Base-by-base conservation (phyloP, 1,140 invertebrate species). In the Euura saliciscinereae region DNA sequence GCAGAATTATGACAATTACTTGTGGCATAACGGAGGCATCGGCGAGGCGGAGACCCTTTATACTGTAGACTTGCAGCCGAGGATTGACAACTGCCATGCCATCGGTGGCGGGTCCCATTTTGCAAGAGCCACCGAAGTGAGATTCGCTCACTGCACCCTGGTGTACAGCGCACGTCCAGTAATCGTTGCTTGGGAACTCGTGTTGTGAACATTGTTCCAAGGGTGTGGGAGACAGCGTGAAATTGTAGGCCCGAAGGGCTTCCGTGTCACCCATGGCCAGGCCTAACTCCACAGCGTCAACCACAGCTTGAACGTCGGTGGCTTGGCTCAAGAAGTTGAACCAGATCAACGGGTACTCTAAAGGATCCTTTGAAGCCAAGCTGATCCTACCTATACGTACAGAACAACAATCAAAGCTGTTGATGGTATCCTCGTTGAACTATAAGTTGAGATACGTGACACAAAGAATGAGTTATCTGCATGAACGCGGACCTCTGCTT, bases 61-160 rank as follows among this genome's bases (percentile, higher is more conserved):
- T 70, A 1, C 88, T 89, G 64, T 85, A 74, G 1, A 90, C 88
- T 69, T 76, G 81, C n/a, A 89, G 78, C 72, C 74, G 66, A 7
- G 82, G 73, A 79, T 91, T 89, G 45, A 90, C 86, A 43, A 90
- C 89, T 0, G 89, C 81, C 45, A 84, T 80, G 0, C 75, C 69
- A 75, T 90, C 88, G 0, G 74, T 42, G 8, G 7, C 42, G 0
- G 79, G 74, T 0, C 91, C 91, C 91, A 93, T 92, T 80, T 88
- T 90, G 68, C 89, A 90, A 2, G 89, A 89, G 0, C 91, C 90
- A 0, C 80, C 78, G 73, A 91, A 90, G 82, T 92, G 91, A 75
- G 89, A 90, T 66, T 90, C 84, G 0, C 89, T 88, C 11, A 84
- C 80, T 2, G 88, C 86, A 43, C 89, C 64, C 11, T 83, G 81